A percentile compares a stretch with the other conserved stretches of the same genome.
These are phyloP conservation scores for Potamilus streckersoni DNA, from an alignment of 1,140 invertebrate species.

Conservation along the genomic window DNA sequence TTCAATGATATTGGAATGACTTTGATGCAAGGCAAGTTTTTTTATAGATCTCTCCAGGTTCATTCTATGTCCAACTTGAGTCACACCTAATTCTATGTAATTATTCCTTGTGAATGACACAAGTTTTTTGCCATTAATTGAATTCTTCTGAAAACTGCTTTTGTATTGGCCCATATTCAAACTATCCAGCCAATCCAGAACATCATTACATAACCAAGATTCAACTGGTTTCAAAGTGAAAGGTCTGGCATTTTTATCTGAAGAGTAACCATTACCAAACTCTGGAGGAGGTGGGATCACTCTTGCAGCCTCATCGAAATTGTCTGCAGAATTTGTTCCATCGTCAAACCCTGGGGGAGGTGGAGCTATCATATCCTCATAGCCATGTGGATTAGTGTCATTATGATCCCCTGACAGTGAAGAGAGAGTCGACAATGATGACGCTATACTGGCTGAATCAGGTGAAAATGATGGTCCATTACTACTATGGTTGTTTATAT, in stretches of 20 bases:
- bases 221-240: slow-evolving; percentile 54
- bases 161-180: slow-evolving; percentile 62
- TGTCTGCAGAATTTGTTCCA: slow-evolving; percentile 13
- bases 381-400: slow-evolving; percentile 37
- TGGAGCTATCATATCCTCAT: slow-evolving; percentile 54
- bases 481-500: slow-evolving; percentile 24
- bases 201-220: slow-evolving; percentile 62
- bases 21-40: slow-evolving; percentile 44
- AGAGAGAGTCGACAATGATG: slow-evolving; percentile 58
- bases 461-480: slow-evolving; percentile 41
- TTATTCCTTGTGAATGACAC: slow-evolving; percentile 57
- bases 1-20: too few species aligned
- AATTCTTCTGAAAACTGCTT: slow-evolving; percentile 57
- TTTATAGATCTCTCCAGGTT: slow-evolving; percentile 64
- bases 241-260: slow-evolving; percentile 34
- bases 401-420: slow-evolving; percentile 57
- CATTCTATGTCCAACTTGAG: slow-evolving; percentile 65
- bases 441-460: slow-evolving; percentile 55
- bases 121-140: slow-evolving; percentile 61
- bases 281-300: slow-evolving; percentile 53
- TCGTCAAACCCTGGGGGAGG: slow-evolving; percentile 57
- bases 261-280: slow-evolving; percentile 17
- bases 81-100: slow-evolving; percentile 62
- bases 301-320: slow-evolving; percentile 29
- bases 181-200: slow-evolving; percentile 64